Evolutionary conservation across 2,888 invertebrate genomes (phyloP), one percentile per base, ranked within the genome.

Genomic region (Clunio marinus): DNA sequence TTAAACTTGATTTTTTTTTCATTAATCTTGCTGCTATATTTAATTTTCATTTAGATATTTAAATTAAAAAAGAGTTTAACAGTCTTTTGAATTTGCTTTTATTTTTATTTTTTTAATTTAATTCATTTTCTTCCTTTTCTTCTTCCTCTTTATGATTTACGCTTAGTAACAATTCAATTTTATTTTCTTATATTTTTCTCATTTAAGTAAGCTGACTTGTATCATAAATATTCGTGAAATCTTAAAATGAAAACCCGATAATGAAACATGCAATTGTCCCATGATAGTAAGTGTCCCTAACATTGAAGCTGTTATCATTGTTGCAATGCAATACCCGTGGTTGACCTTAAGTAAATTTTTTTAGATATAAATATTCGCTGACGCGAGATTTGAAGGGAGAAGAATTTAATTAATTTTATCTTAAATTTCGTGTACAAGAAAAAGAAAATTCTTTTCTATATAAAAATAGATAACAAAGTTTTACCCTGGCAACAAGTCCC

Each of bases 81-180:
- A 62, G 62, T 62, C 62, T 62, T 62, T 62, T 62, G 62, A 62
- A 37, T 62, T 62, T 62, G 37, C 62, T 62, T 62, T 24, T n/a
- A n/a, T n/a, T 41, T 41, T 41, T 41, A 41, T 41, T 41, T n/a
- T n/a, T n/a, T 41, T 41, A 41, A 41, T 41, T 5, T 41, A 41
- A 10, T 41, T 41, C n/a, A 41, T 41, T 41, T 41, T n/a, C 41
- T n/a, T 41, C n/a, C n/a, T n/a, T n/a, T n/a, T n/a, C n/a, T n/a
- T n/a, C n/a, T n/a, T n/a, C n/a, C n/a, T 57, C 57, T 57, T 57
- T 27, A 57, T 57, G 25, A 51, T 51, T 28, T 59, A 22, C 35
- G 22, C 62, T 62, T 62, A 62, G 62, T 35, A 62, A 62, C 62
- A 62, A 37, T 37, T 10, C 41, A 41, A 15, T n/a, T 41, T 10